Conservation (phyloP, 2,113 vertebrate species). For the Octodon degus region DNA sequence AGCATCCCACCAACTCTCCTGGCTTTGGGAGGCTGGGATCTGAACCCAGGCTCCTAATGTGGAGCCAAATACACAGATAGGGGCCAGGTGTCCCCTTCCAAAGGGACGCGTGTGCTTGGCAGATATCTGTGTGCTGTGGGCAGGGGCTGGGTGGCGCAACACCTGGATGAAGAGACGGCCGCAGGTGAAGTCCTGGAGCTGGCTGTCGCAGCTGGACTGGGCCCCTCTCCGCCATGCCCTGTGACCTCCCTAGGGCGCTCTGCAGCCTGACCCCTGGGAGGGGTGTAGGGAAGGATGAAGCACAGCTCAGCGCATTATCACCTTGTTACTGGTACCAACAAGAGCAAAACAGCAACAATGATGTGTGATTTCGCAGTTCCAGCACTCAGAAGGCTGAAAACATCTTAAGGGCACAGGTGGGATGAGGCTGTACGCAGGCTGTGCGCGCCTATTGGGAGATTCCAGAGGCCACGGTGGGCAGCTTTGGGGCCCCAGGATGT, state of each 20-base stretch:
- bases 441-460: fast-evolving
- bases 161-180: background rate
- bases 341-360: background rate
- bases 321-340: background rate
- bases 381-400: background rate
- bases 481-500: fast-evolving
- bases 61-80: background rate
- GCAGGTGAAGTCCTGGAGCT: background rate
- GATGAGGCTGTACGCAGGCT: background rate
- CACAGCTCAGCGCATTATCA: fast-evolving
- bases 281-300: background rate
- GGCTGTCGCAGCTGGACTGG: background rate
- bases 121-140: background rate
- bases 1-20: background rate
- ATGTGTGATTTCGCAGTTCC: fast-evolving
- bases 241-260: background rate
- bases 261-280: background rate
- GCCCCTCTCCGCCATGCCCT: background rate
- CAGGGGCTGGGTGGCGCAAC: background rate
- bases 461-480: background rate
- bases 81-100: background rate
- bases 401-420: no score
- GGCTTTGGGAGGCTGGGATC: background rate
- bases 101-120: background rate
- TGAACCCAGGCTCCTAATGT: background rate